These are phyloP conservation scores for Lysiphlebus fabarum DNA, from an alignment of 1,140 invertebrate species.

Conservation along the genomic window DNA sequence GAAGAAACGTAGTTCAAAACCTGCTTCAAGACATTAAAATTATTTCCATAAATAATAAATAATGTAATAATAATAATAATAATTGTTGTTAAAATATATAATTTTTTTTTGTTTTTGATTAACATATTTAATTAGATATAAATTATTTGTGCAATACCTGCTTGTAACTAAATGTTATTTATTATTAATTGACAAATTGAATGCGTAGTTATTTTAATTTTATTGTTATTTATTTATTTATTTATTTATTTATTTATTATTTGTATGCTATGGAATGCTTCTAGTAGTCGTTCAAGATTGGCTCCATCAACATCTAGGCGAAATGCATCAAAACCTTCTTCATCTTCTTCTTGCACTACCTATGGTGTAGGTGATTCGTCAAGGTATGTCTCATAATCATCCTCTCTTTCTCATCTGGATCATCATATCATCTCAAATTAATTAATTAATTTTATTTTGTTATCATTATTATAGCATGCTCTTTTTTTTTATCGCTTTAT, in stretches of 20 bases:
- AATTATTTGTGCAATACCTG: no score
- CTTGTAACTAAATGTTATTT: background rate
- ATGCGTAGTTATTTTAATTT: constrained; percentile 15
- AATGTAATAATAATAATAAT: no score
- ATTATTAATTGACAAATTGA: constrained; percentile 6
- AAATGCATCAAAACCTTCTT: constrained; percentile 28
- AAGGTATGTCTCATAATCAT: background rate
- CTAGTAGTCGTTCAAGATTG: constrained; percentile 39
- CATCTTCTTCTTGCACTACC: background rate
- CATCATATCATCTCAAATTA: no score
- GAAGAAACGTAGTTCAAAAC: constrained; percentile 7
- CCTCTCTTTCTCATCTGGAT: no score
- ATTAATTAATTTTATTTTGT: no score
- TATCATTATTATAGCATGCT: no score
- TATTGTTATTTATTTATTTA: no score
- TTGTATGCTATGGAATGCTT: constrained; percentile 33
- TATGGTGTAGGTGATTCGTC: background rate
- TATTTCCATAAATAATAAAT: no score
- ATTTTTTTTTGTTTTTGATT: no score
- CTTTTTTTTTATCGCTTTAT: no score
- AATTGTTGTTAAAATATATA: no score
- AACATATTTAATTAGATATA: no score
- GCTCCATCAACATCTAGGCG: constrained; percentile 32
- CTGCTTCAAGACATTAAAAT: background rate
- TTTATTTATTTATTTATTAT: constrained; percentile 26